A percentile compares a stretch with the other conserved stretches of the same genome.
phyloP scores from a whole-genome alignment of 2,888 invertebrate species.

The Pristionchus japonicus region DNA sequence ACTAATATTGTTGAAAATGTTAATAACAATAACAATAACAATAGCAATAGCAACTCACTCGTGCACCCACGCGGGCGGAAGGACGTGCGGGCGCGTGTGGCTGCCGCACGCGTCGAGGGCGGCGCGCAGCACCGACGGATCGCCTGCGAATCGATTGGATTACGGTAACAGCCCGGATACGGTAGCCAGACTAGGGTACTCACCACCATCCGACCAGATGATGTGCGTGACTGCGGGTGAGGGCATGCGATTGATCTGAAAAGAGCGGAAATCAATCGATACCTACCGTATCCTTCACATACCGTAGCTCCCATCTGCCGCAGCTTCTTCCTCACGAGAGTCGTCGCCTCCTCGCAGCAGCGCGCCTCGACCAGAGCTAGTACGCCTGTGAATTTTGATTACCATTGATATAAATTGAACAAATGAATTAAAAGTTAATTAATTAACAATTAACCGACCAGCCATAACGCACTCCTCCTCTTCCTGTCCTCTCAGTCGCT shows the following conservation, averaged over 20 bases:
- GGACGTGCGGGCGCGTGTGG: conserved; percentile 42
- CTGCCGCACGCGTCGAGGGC: not conserved
- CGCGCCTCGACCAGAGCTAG: conserved; percentile 45
- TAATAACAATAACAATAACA: not conserved
- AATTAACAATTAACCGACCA: not conserved
- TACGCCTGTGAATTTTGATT: not conserved
- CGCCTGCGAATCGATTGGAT: not conserved
- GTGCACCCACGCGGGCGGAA: conserved; percentile 53
- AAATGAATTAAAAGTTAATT: not conserved
- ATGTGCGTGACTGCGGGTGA: conserved; percentile 47
- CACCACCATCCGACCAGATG: conserved; percentile 49
- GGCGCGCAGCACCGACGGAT: not conserved
- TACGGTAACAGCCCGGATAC: not conserved
- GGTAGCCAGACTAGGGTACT: not conserved
- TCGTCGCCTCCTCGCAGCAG: conserved; percentile 49
- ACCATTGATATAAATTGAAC: not conserved
- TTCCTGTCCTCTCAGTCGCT: not conserved
- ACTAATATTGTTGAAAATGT: too few species aligned
- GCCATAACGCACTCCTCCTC: not conserved
- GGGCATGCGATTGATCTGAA: conserved; percentile 12
- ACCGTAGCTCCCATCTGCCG: conserved; percentile 52
- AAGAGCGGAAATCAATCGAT: not conserved
- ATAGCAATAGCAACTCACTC: conserved; percentile 39
- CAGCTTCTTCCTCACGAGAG: conserved; percentile 45
- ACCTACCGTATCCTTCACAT: not conserved